Evolutionary conservation across 2,888 invertebrate species (phyloP), one percentile per base, ranked within the genome.

Genomic region (Platypus cylindrus): DNA sequence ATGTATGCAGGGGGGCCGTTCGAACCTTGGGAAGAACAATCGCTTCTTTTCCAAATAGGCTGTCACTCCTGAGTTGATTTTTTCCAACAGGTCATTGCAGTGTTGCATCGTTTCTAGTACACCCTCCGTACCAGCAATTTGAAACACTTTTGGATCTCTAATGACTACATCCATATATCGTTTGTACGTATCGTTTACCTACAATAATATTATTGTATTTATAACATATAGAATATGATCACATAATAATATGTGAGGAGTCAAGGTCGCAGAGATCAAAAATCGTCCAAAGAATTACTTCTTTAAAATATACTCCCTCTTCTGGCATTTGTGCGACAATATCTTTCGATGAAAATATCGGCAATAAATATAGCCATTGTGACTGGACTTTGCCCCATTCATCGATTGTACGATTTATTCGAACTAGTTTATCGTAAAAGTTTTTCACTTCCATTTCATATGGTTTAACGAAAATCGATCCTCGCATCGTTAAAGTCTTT

Each of bases 341-440:
- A 53, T 86, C 85, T 58, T 82, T 80, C 2, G 86, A 85, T 20
- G 83, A 80, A 61, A 89, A 89, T 52, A 89, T 85, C 1, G 87
- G 87, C 46, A 87, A 66, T 41, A 89, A 65, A 56, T 89, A 86
- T 42, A 87, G 63, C 87, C 89, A 90, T 42, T 84, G 80, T 33
- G 76, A 70, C 64, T 89, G 87, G 16, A 86, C 82, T 66, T 80
- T 82, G 18, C 80, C 73, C 86, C 86, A 87, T 60, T 81, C 81
- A 40, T 86, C 83, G 25, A 87, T 70, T 3, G 84, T 82, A 29
- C 65, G 63, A 54, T 78, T 75, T 5, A 79, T 71, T 41, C 79
- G 65, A 1, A 67, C 55, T 24, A 87, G 68, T 54, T 76, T 76
- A 8, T 79, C 78, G 56, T 85, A 85, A 76, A 87, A 87, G 2